A percentile compares a stretch with the other conserved stretches of the same genome.
These are phyloP conservation scores for Anthoscopus minutus DNA, from an alignment of 2,113 vertebrate genomes.

Conservation along the genomic window DNA sequence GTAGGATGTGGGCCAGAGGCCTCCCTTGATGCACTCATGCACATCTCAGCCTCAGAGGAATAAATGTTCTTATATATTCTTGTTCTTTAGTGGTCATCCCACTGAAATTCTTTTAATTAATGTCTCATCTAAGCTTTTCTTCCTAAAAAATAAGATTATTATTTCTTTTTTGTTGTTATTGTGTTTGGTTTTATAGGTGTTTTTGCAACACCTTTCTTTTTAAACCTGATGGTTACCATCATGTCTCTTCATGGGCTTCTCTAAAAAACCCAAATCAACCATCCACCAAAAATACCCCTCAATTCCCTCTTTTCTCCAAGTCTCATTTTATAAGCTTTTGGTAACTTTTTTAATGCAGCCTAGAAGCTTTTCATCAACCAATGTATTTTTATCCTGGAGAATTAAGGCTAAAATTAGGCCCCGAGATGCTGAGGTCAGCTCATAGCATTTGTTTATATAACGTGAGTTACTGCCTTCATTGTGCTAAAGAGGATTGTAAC, in stretches of 20 bases:
- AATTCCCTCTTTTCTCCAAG: not conserved
- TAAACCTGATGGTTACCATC: not conserved
- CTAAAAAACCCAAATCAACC: not conserved
- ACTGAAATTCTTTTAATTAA: not conserved
- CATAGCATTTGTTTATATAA: not conserved
- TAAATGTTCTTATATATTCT: not conserved
- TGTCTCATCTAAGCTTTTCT: not conserved
- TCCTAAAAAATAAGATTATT: not conserved
- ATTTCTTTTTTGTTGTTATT: not conserved
- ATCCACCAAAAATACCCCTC: not conserved
- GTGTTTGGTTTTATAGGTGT: not conserved
- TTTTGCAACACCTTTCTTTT: not conserved
- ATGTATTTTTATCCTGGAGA: not conserved
- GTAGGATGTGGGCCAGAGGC: accelerated
- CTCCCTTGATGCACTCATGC: not conserved
- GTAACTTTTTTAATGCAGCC: not conserved
- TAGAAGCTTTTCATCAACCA: not conserved
- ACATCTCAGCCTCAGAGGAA: accelerated
- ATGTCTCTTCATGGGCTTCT: not conserved
- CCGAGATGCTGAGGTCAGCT: not conserved
- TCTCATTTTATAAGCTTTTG: not conserved
- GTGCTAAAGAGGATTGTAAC: not conserved
- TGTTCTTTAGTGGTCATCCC: not conserved
- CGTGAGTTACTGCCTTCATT: not conserved
- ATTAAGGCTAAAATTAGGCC: not conserved